These are phyloP conservation scores for Falco berigora DNA, from an alignment of 2,797 vertebrate genomes.

Conservation along the genomic window DNA sequence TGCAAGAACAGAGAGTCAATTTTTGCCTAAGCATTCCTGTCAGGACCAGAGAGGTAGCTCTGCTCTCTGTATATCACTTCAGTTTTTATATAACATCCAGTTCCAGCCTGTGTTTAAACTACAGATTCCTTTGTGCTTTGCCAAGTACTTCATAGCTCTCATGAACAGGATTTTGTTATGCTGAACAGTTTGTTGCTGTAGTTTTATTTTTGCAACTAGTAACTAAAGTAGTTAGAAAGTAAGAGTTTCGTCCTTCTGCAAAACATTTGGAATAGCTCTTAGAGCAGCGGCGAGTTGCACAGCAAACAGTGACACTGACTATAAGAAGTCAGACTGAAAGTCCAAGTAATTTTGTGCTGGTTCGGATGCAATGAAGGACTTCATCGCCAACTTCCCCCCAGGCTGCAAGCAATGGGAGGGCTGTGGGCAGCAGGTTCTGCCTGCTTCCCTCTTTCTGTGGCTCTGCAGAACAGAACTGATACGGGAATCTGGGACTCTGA, in stretches of 20 bases:
- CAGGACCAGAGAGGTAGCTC: neutral
- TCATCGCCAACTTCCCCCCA: neutral
- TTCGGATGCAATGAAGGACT: neutral
- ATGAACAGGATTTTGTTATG: neutral
- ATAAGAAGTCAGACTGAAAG: neutral
- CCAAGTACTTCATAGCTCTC: constrained; percentile 11
- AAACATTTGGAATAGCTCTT: neutral
- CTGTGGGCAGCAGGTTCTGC: neutral
- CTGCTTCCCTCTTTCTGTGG: neutral
- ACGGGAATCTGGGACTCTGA: neutral
- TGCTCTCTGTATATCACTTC: neutral
- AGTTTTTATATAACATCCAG: constrained; percentile 17
- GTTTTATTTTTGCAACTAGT: constrained; percentile 8
- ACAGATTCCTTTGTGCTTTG: constrained; percentile 51
- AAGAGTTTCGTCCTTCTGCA: neutral
- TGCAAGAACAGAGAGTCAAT: constrained; percentile 55
- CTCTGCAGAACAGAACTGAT: constrained; percentile 3
- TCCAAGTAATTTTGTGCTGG: neutral
- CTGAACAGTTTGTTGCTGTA: constrained; percentile 1
- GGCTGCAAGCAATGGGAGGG: neutral
- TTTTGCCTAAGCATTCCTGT: neutral
- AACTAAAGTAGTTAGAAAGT: neutral
- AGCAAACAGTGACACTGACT: neutral
- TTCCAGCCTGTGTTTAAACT: constrained; percentile 62
- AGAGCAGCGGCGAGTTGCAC: neutral